A percentile compares a stretch with the other conserved stretches of the same genome.
Evolutionary conservation across 2,113 vertebrate species (phyloP).

Genomic region (Hydropotes inermis): DNA sequence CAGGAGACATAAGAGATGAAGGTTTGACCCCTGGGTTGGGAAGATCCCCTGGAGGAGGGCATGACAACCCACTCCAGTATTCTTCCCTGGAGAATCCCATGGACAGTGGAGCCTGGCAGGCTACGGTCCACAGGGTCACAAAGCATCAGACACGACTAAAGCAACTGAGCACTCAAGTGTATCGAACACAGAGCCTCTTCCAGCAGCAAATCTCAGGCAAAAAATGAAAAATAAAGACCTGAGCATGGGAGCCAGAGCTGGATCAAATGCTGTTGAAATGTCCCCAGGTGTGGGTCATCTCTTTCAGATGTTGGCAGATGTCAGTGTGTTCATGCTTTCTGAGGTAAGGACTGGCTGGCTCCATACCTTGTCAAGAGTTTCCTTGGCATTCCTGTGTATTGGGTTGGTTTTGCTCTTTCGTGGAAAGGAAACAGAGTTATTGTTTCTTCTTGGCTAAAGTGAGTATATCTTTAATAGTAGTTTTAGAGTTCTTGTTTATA

Average conservation of each 20-base stretch:
- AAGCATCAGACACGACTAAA: not conserved
- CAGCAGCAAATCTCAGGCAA: not conserved
- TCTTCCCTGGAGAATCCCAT: not conserved
- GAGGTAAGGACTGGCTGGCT: not conserved
- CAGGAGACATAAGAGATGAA: not conserved
- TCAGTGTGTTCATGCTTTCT: rapidly evolving
- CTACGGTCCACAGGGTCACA: not conserved
- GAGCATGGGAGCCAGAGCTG: not conserved
- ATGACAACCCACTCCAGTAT: not conserved
- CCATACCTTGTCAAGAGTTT: not conserved
- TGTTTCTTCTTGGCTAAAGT: not conserved
- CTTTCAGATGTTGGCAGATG: not conserved
- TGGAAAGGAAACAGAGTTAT: not conserved
- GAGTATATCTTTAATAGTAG: not conserved
- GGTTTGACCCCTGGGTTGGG: not conserved
- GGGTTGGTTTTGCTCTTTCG: not conserved
- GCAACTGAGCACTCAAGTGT: not conserved
- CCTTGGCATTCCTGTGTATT: not conserved
- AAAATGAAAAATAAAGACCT: not conserved
- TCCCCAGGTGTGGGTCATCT: not conserved
- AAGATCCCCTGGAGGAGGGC: not conserved
- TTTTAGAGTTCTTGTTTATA: not conserved
- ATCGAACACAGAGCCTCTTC: not conserved
- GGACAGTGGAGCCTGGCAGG: not conserved
- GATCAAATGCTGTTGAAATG: not conserved